Conservation (phyloP, 2,113 vertebrate genomes). For the Xenopus borealis region DNA sequence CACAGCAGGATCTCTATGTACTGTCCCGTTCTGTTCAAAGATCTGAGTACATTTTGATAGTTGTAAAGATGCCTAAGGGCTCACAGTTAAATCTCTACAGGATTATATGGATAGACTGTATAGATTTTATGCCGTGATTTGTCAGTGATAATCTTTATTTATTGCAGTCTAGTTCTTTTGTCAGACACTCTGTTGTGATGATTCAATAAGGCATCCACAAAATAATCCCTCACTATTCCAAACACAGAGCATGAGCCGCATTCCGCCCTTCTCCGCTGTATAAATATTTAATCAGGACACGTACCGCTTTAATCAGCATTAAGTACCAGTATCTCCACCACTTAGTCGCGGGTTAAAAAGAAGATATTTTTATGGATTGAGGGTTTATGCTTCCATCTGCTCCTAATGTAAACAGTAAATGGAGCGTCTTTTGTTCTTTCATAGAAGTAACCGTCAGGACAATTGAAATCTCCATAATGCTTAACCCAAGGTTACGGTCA, state of each 20-base stretch:
- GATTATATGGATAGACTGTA: constrained; percentile 37
- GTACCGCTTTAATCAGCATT: constrained; percentile 23
- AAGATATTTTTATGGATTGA: constrained; percentile 4
- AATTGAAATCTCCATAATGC: constrained; percentile 52
- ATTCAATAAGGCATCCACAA: constrained; percentile 26
- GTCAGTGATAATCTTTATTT: constrained; percentile 23
- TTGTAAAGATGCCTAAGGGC: constrained; percentile 17
- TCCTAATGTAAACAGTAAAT: constrained; percentile 22
- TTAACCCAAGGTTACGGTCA: constrained; percentile 43
- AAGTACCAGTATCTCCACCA: constrained; percentile 5
- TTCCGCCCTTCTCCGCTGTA: not conserved
- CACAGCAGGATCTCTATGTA: not conserved
- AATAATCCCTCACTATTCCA: constrained; percentile 24
- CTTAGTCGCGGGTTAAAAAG: not conserved
- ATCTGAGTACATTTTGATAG: constrained; percentile 19
- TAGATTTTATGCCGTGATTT: constrained; percentile 10
- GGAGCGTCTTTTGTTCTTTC: constrained; percentile 45
- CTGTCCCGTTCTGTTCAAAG: not conserved
- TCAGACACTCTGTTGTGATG: constrained; percentile 19
- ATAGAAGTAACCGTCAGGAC: constrained; percentile 44
- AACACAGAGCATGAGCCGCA: not conserved
- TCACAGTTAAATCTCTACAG: constrained; percentile 5
- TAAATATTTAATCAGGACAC: constrained; percentile 19
- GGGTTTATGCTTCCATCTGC: constrained; percentile 19
- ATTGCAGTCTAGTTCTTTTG: constrained; percentile 14